Evolutionary conservation across 2,888 invertebrate genomes (phyloP), one percentile per base, ranked within the genome.

Genomic region (Erpobdella octoculata): DNA sequence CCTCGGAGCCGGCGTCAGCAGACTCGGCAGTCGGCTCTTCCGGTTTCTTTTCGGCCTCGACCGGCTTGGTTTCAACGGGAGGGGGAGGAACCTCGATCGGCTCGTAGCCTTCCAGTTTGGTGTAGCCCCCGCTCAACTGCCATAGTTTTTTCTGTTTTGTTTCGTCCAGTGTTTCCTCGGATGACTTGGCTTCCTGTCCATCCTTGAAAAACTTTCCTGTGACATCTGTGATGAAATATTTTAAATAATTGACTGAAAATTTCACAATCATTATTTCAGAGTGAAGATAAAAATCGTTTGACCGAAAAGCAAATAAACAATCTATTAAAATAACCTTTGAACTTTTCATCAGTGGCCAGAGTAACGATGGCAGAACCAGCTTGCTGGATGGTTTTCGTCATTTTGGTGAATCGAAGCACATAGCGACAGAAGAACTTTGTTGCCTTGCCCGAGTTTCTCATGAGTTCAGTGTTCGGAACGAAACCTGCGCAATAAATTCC

Each of bases 91-190:
- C 78, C 46, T 79, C 78, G 12, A 80, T 74, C 25, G 78, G 75
- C 68, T 80, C 79, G 65, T 75, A 80, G 3, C 80, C 79, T 28
- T 79, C 78, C 71, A 80, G 70, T 48, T 77, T 53, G 62, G 75
- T 75, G 74, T 79, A 79, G 4, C 78, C 77, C 15, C 77, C 80
- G 71, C 78, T 78, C 70, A 79, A 53, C 41, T 79, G 78, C 77
- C 78, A 80, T 59, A 80, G 67, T 65, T 76, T 77, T 74, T 79
- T 77, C 75, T 79, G 78, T 25, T 79, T 74, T 53, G 78, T 79
- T 71, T 79, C 79, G 59, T 78, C 75, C 38, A 73, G 58, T 0
- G 80, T 75, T 70, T 80, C 80, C 62, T 77, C 79, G 5, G 79
- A 79, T 1, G 79, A 78, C 61, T 75, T 75, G 33, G 68, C 70